Base-by-base conservation (phyloP, 2,797 vertebrate species). In the Tolypeutes matacus region DNA sequence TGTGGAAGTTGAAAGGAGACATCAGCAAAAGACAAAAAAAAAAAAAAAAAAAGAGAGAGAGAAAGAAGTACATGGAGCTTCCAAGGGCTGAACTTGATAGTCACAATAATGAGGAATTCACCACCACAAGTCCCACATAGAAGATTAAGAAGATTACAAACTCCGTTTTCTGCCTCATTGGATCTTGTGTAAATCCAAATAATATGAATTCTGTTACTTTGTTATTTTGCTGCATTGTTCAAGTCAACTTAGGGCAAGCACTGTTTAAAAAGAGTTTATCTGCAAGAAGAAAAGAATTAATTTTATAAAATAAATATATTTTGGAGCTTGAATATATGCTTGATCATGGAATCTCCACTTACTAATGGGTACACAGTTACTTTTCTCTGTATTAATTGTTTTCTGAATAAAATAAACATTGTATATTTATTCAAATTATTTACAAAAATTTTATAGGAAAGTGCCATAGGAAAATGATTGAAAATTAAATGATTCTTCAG, bases 1-100 rank as follows among this genome's bases (percentile, higher is more conserved):
- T 86, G 88, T 73, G 65, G 95, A 97, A 53, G 86, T 87, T 58
- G 93, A 96, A n/a, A 90, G 94, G 34, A 56, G 18, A 56, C 53
- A 56, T 21, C 53, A 56, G 53, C 53, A 56, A 56, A 56, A 13
- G 53, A 56, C 53, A 56, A 56, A 7, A 56, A n/a, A n/a, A n/a
- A n/a, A n/a, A n/a, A n/a, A n/a, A 53, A 56, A 56, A 56, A n/a
- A n/a, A n/a, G n/a, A n/a, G n/a, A n/a, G n/a, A n/a, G 3, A 56
- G 18, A 5, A 56, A 56, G 53, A 18, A 56, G 53, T 20, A 56
- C 53, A 56, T 56, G 53, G 53, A 18, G 53, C 53, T 56, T 20
- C 53, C 53, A 56, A 56, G 53, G 53, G 53, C 53, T 56, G 53
- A 56, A 56, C 53, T 56, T 56, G 53, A 56, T 56, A 17, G 53